Evolutionary conservation across 2,888 invertebrate genomes (phyloP), one percentile per base, ranked within the genome.

Genomic region (Amphiduros pacificus): DNA sequence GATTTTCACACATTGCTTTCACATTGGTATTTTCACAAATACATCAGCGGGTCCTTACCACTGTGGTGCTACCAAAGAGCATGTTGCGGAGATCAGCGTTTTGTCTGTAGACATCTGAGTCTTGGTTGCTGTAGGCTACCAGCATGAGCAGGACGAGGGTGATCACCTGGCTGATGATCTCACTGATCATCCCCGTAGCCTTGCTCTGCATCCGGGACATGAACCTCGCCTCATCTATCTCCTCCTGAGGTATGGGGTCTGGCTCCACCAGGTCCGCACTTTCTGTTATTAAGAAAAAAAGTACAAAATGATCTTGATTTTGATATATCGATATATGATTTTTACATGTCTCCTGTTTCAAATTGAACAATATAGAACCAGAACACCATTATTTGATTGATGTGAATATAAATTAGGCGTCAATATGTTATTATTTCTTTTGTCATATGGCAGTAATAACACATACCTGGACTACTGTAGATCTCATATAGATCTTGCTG

Each of bases 401-500:
- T n/a, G n/a, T n/a, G n/a, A n/a, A n/a, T n/a, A n/a, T n/a, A n/a
- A n/a, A n/a, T n/a, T n/a, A n/a, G n/a, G n/a, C n/a, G n/a, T n/a
- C n/a, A n/a, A n/a, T n/a, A n/a, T n/a, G n/a, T n/a, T n/a, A n/a
- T n/a, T n/a, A n/a, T n/a, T n/a, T n/a, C n/a, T n/a, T n/a, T n/a
- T n/a, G n/a, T n/a, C n/a, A n/a, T n/a, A n/a, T n/a, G n/a, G n/a
- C n/a, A n/a, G n/a, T n/a, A n/a, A n/a, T n/a, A n/a, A n/a, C n/a
- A n/a, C n/a, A n/a, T n/a, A 44, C 44, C 44, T 44, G 44, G 44
- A 20, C 22, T 44, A 44, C 44, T 44, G 44, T 44, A 44, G n/a
- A 44, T 22, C n/a, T 44, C 44, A 44, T 11, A 44, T 22, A n/a
- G 22, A 44, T 44, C 22, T 44, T 44, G 44, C 6, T n/a, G 44